Base-by-base conservation (phyloP, 2,113 vertebrate species). In the Marmota flaviventris region DNA sequence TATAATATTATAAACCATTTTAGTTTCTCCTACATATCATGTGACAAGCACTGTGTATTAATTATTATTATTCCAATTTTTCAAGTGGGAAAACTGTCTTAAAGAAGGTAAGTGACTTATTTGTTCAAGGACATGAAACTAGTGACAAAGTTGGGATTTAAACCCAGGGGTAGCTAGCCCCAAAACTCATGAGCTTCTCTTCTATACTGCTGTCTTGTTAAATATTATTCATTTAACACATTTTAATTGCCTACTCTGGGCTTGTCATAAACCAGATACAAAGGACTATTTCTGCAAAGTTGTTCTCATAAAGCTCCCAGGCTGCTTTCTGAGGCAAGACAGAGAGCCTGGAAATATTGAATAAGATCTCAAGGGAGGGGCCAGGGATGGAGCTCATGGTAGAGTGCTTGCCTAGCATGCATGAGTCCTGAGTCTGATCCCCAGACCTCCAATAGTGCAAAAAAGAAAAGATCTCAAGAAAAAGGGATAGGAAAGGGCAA, bases 41-140 rank as follows among this genome's bases (percentile, higher is more conserved):
- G 20, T 73, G 63, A 78, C 0, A 69, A 83, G 25, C 9, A 18
- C 18, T 39, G 1, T 61, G 81, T 42, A 25, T 22, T 76, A 85
- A 25, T 92, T 91, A 73, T 77, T 58, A 63, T 85, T 85, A 81
- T 75, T 88, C 32, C 58, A 24, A 95, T 51, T 87, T 91, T 88
- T 63, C 22, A 32, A 7, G n/a, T 42, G 32, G 39, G 48, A 37
- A 67, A 85, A 85, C 0, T 39, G 8, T 78, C 45, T 94, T 27
- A 89, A 24, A 90, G 48, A 85, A 94, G 20, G 25, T 7, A 81
- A 42, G 48, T 69, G 32, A 84, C 5, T 65, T 65, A 45, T 53
- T 91, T 63, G 67, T 65, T 61, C 51, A 81, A 76, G 22, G 22
- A 87, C 34, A 82, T 20, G 72, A 25, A 67, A 76, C 56, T 39